Base-by-base conservation (phyloP, 2,113 vertebrate species). In the Rattus rattus region DNA sequence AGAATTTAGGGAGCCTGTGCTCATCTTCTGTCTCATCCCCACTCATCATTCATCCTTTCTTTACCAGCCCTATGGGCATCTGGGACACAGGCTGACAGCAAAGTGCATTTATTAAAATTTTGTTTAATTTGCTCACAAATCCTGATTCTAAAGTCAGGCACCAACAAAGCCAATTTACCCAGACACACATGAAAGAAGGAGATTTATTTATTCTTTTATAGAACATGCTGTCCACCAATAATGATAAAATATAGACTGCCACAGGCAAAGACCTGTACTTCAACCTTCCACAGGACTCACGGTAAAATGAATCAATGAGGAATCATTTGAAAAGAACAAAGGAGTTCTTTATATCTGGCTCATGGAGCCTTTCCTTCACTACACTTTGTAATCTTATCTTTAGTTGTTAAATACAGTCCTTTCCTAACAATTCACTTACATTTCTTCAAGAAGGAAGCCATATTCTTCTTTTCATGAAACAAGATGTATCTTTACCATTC, bases 81-180 rank as follows among this genome's bases (percentile, higher is more conserved):
- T 47, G 8, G 80, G 28, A 26, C 33, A 2, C 20, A 85, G 76
- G 36, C 9, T n/a, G 73, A 20, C 36, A 39, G 24, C 8, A 92
- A 14, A 92, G 75, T 86, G 52, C 6, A 81, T 47, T 96, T 36
- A 47, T 24, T 84, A 84, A 77, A 86, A 20, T 47, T 65, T 49
- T 43, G 8, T 65, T 43, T 86, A 91, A 84, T 19, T 92, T 84
- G 36, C 61, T 52, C 63, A 19, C 13, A 96, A 90, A 89, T 92
- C 90, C 59, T 81, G 88, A 95, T 91, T 94, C 73, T 85, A 80
- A 88, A 92, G 59, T 52, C 69, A 87, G 79, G 16, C 28, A 92
- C 22, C 91, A 61, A 26, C 11, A 59, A 81, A 88, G 14, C 24
- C 28, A 81, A 59, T 4, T 70, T 80, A 24, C 1, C 36, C 54